Evolutionary conservation across 1,140 invertebrate species (phyloP).

Genomic region (Drosophila grimshawi): DNA sequence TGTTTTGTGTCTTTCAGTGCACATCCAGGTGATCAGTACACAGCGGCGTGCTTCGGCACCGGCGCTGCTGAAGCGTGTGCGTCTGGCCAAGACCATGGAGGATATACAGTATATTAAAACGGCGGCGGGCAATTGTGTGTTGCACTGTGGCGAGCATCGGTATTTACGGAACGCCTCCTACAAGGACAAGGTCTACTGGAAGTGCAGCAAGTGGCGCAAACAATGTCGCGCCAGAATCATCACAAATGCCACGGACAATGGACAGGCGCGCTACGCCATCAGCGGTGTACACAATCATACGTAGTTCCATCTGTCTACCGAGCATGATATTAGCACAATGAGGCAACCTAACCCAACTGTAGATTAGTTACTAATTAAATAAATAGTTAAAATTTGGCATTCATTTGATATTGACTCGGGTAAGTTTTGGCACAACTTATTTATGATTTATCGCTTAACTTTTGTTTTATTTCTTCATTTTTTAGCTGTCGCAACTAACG

Average conservation of each 20-base stretch:
- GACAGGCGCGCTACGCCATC: conserved; percentile 54
- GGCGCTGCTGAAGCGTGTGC: conserved; percentile 53
- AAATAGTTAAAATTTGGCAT: not conserved
- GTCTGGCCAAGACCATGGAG: conserved; percentile 56
- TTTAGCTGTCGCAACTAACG: conserved; percentile 4
- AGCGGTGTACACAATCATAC: conserved; percentile 77
- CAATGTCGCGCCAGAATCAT: conserved; percentile 78
- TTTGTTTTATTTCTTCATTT: conserved; percentile 9
- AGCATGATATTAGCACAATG: not conserved
- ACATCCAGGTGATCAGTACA: conserved; percentile 39
- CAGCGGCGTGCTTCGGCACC: not conserved
- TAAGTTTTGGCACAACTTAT: conserved; percentile 27
- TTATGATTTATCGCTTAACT: not conserved
- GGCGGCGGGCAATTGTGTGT: conserved; percentile 68
- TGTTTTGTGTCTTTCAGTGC: conserved; percentile 38
- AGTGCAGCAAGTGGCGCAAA: conserved; percentile 82
- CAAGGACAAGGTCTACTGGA: conserved; percentile 82
- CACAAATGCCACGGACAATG: conserved; percentile 53
- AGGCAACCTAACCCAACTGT: conserved; percentile 3
- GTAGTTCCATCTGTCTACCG: not conserved
- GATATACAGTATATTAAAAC: conserved; percentile 63
- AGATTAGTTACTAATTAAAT: not conserved
- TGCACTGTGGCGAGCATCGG: conserved; percentile 73
- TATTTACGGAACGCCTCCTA: conserved; percentile 80
- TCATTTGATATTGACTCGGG: conserved; percentile 8